phyloP scores from a whole-genome alignment of 2,113 vertebrate species.

The Macaca nemestrina region DNA sequence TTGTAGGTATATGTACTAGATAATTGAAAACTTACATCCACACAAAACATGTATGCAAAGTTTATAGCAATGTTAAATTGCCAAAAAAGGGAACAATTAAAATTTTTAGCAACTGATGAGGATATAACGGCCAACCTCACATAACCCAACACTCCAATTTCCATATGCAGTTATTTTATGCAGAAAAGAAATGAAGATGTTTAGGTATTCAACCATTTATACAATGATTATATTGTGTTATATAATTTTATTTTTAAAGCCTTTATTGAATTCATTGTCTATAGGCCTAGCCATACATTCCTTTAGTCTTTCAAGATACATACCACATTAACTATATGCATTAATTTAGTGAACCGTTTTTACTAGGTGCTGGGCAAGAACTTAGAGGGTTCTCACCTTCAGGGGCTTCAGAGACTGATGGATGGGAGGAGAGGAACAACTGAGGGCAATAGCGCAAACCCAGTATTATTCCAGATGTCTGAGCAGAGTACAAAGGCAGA shows the following conservation, averaged over 20 bases:
- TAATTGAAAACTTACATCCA: not conserved
- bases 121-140: not conserved
- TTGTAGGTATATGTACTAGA: not conserved
- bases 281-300: not conserved
- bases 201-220: not conserved
- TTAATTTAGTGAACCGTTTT: conserved; percentile 3
- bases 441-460: not conserved
- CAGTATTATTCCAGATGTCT: not conserved
- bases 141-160: not conserved
- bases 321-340: not conserved
- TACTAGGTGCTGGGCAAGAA: not conserved
- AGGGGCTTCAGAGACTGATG: not conserved
- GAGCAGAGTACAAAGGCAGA: not conserved
- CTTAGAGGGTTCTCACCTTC: not conserved
- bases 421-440: not conserved
- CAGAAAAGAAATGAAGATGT: not conserved
- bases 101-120: not conserved
- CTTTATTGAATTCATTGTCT: not conserved
- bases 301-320: not conserved
- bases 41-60: not conserved
- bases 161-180: not conserved
- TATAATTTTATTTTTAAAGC: not conserved
- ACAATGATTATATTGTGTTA: not conserved
- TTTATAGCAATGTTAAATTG: not conserved
- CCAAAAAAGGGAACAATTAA: not conserved